A percentile compares a stretch with the other conserved stretches of the same genome.
phyloP scores from a whole-genome alignment of 2,113 vertebrate genomes.

The Dryoscopus gambensis region DNA sequence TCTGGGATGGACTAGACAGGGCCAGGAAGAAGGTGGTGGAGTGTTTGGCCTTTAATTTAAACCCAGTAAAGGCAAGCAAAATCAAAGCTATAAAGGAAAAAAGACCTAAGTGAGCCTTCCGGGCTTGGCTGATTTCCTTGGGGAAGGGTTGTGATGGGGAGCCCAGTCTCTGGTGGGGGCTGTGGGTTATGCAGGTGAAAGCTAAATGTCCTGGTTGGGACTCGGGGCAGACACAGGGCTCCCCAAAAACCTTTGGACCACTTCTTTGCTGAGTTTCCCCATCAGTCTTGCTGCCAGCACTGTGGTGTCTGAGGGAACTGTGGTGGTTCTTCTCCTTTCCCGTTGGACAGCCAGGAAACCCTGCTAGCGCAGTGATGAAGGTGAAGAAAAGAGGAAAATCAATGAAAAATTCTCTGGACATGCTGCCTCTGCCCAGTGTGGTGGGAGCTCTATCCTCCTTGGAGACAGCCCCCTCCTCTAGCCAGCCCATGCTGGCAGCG shows the following conservation, averaged over 20 bases:
- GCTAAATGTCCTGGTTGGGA: neutral
- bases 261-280: neutral
- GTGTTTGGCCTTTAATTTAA: neutral
- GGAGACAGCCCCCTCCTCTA: neutral
- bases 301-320: rapidly evolving
- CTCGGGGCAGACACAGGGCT: rapidly evolving
- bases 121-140: neutral
- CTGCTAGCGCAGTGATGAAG: rapidly evolving
- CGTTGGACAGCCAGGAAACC: rapidly evolving
- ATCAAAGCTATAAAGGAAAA: neutral
- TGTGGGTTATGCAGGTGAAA: neutral
- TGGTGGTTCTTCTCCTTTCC: neutral
- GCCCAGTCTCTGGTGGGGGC: neutral
- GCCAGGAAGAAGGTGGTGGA: neutral
- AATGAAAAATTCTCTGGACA: neutral
- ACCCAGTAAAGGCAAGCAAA: neutral
- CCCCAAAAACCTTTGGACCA: neutral
- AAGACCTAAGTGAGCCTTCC: neutral
- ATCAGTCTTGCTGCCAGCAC: neutral
- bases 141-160: neutral
- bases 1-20: neutral
- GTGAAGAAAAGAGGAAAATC: neutral
- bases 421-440: rapidly evolving
- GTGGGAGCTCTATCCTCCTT: neutral
- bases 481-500: neutral